phyloP scores from a whole-genome alignment of 2,797 vertebrate species.

The Manis javanica region DNA sequence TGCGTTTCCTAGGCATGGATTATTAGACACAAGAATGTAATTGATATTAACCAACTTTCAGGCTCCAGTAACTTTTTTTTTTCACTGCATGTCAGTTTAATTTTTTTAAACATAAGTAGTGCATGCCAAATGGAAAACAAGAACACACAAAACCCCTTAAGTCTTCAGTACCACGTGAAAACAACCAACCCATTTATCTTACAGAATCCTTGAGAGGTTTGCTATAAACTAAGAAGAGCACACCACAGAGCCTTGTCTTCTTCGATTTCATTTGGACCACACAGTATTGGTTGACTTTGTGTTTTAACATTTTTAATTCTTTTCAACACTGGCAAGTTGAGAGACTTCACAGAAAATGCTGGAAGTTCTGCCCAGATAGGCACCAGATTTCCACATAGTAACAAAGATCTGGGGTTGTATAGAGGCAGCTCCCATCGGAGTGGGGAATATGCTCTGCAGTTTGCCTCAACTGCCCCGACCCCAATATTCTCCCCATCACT shows the following conservation, averaged over 20 bases:
- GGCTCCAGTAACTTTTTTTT: constrained; percentile 68
- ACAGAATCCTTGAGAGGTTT: not conserved
- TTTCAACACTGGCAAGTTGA: not conserved
- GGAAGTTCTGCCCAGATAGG: not conserved
- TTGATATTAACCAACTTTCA: constrained; percentile 77
- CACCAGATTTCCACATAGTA: not conserved
- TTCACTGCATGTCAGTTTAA: constrained; percentile 56
- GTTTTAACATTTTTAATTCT: not conserved
- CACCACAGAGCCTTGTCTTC: not conserved
- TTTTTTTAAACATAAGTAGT: constrained; percentile 68
- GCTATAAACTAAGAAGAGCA: not conserved
- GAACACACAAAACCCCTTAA: constrained; percentile 54
- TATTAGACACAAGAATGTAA: constrained; percentile 77
- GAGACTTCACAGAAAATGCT: not conserved
- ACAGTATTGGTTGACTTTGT: not conserved
- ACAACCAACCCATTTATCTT: constrained; percentile 22
- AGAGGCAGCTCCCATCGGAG: not conserved
- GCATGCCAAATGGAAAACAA: constrained; percentile 65
- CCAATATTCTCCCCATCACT: not conserved
- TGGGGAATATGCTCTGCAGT: not conserved
- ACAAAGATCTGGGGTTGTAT: not conserved
- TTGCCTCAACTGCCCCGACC: not conserved
- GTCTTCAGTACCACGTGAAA: constrained; percentile 45
- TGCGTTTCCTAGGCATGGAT: constrained; percentile 62
- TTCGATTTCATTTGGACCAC: not conserved